Base-by-base conservation (phyloP, 2,888 invertebrate genomes). In the Hydriomena furcata region DNA sequence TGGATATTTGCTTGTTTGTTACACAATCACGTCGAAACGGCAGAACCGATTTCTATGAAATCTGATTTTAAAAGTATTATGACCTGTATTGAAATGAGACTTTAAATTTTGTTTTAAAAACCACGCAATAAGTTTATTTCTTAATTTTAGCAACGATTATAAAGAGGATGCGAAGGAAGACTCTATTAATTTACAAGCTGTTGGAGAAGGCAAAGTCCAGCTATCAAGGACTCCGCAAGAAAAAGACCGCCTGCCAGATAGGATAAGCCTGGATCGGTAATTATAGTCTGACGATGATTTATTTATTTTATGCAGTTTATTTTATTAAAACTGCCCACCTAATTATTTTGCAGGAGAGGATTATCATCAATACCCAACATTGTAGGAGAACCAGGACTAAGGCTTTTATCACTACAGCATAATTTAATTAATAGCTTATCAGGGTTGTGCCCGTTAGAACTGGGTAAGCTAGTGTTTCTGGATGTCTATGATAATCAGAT, bases 401-500 rank as follows among this genome's bases (percentile, higher is more conserved):
- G 97, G 45, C 91, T 98, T 54, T 88, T 98, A 60, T 98, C 98
- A 34, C 91, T 98, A 53, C 98, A 98, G 77, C 98, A 98, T 84
- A 98, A 98, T 90, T 92, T 96, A 69, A 94, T 98, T 54, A 94
- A 92, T 55, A 93, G 93, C 69, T 92, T 97, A 60, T 93, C 95
- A 53, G 94, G 94, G 43, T 69, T 93, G 47, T 79, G 79, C 20
- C 73, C 87, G 11, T 73, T 91, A 12, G 91, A 91, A 60, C 91
- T 96, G 60, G 93, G 93, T 11, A 94, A 95, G 81, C 91, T 98
- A 50, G 97, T 98, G 10, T 98, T 98, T 79, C 92, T 98, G 50
- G 98, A 98, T 84, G 92, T 98, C 48, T 98, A 98, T 76, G 97
- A 98, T 83, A 98, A 98, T 85, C 97, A 98, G 82, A 94, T 98